Evolutionary conservation across 2,113 vertebrate genomes (phyloP), one percentile per base, ranked within the genome.

Genomic region (Peromyscus maniculatus): DNA sequence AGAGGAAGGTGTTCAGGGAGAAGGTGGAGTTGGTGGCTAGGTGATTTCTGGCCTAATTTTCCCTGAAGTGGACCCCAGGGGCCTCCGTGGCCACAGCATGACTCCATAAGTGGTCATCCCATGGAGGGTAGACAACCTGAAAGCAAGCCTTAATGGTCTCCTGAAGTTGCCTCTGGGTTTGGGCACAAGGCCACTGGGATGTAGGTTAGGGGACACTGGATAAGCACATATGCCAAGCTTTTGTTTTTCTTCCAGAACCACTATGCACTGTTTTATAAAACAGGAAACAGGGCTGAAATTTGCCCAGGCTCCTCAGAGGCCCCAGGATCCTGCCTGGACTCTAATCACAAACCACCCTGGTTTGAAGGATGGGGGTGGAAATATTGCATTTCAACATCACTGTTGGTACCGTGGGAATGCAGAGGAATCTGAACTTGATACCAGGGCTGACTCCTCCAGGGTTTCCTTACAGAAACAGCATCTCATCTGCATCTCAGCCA

Each of bases 231-330:
- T 31, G 75, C 94, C 87, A 69, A 62, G 57, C 39, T 67, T 69
- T 19, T 72, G 31, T 75, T 67, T 93, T 88, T 79, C 80, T 97
- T 39, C 92, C 75, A 26, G 36, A 71, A 90, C 78, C 64, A 57
- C 36, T 28, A 28, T 1, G 28, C 52, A 22, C 28, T 59, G 8
- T 91, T 80, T 59, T 43, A 46, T 69, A 49, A 39, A 59, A 62
- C 64, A 22, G 33, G 39, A 46, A 62, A 49, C 10, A 52, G 57
- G 33, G 75, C 12, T 24, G 83, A 69, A 74, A 43, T 75, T 9
- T 62, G 7, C 79, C 91, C 72, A 49, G 46, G 69, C 33, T 46
- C 92, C 80, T 59, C 66, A 13, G 59, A 91, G 46, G 80, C 16
- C 1, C 74, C 31, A 46, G 64, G 55, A 87, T 78, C 74, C 28